Percentiles rank a stretch among this genome's conserved stretches.
Evolutionary conservation across 2,113 vertebrate genomes (phyloP).

Genomic region (Progne subis): DNA sequence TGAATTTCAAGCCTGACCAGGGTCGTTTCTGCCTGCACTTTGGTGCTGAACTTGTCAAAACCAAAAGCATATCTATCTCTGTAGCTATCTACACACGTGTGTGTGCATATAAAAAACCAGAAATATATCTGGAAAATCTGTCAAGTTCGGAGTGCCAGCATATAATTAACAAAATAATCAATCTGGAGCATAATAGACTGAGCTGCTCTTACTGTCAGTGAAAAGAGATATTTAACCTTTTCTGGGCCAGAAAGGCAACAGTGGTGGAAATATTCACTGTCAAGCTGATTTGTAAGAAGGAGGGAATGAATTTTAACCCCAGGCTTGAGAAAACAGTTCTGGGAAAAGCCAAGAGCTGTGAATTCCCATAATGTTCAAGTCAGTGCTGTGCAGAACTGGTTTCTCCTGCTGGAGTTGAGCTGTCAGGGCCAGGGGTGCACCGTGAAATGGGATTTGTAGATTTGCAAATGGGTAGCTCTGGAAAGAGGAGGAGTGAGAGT

Average conservation of each 20-base stretch:
- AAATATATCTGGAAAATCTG: not conserved
- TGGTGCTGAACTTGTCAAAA: not conserved
- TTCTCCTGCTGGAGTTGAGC: not conserved
- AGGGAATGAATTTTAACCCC: not conserved
- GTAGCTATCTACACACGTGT: not conserved
- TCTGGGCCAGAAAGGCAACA: not conserved
- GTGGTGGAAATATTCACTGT: not conserved
- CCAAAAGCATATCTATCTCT: fast-evolving
- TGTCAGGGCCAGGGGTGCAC: too few relatives aligned
- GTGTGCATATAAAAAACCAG: not conserved
- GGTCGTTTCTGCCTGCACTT: not conserved
- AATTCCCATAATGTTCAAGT: not conserved
- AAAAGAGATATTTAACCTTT: not conserved
- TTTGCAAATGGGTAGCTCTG: not conserved
- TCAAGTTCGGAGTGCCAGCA: not conserved
- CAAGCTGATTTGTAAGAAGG: not conserved
- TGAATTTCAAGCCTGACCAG: not conserved
- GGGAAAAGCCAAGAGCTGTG: not conserved
- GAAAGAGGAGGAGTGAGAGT: not conserved
- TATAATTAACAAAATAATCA: slow-evolving; percentile 32
- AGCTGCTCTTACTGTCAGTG: not conserved
- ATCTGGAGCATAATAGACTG: not conserved
- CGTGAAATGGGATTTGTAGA: fast-evolving
- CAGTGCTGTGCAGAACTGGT: not conserved
- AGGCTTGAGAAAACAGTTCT: not conserved